Conservation (phyloP, 2,888 invertebrate species). For the Nycteola revayana region DNA sequence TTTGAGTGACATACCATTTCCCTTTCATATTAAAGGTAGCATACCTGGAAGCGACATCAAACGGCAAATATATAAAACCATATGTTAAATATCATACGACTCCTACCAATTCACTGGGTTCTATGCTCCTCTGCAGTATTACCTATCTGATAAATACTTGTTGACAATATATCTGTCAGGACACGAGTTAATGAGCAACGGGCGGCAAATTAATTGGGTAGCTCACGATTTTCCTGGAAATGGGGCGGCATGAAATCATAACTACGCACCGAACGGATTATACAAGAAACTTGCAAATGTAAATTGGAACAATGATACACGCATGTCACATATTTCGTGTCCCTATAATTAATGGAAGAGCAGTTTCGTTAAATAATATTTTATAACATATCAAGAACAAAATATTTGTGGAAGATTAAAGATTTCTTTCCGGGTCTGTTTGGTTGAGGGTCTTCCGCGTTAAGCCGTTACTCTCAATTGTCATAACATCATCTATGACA, state of each 20-base stretch:
- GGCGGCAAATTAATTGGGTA: constrained; percentile 46
- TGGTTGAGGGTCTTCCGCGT: no score
- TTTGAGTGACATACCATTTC: no score
- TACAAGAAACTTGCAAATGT: no score
- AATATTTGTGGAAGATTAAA: no score
- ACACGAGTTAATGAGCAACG: constrained; percentile 49
- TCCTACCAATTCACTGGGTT: constrained; percentile 29
- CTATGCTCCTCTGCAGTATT: constrained; percentile 32
- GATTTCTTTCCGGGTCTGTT: no score
- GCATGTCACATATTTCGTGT: no score
- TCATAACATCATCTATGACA: no score
- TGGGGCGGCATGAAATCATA: constrained; percentile 22
- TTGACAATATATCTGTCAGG: constrained; percentile 58
- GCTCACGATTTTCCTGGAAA: constrained; percentile 38
- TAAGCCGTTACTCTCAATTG: no score
- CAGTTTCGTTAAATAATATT: no score
- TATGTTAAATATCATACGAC: constrained; percentile 20
- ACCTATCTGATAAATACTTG: constrained; percentile 41
- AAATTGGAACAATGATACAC: constrained; percentile 17
- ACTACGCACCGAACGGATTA: constrained; percentile 5
- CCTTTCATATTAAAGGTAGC: no score
- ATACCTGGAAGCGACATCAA: constrained; percentile 40
- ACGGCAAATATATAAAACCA: constrained; percentile 42
- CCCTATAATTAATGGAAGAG: no score
- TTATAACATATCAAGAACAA: no score